Conservation (phyloP, 2,888 invertebrate genomes). For the Silvanus unidentatus region DNA sequence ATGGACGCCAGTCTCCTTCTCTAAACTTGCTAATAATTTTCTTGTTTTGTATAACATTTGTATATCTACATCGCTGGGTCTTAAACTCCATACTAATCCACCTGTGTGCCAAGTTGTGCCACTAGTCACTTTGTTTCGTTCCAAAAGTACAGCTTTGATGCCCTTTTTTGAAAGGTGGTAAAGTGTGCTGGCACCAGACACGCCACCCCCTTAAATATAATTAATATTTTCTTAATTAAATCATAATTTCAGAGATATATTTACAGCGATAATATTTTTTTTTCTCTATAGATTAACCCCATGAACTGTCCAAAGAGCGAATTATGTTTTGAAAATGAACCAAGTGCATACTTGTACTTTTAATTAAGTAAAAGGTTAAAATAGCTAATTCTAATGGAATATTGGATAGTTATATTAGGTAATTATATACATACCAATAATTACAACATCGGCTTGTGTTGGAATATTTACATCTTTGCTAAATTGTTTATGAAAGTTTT, state of each 20-base stretch:
- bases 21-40: conserved; percentile 61
- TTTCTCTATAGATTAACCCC: too few relatives aligned
- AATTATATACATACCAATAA: conserved; percentile 25
- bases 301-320: too few relatives aligned
- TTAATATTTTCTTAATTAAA: too few relatives aligned
- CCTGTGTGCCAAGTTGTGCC: conserved; percentile 32
- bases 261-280: too few relatives aligned
- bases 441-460: conserved; percentile 27
- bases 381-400: too few relatives aligned
- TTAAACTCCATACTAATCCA: conserved; percentile 48
- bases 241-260: too few relatives aligned
- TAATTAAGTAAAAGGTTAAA: too few relatives aligned
- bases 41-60: conserved; percentile 67
- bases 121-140: conserved; percentile 26
- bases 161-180: conserved; percentile 29
- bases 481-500: conserved; percentile 11
- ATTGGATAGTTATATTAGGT: too few relatives aligned
- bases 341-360: too few relatives aligned
- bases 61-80: conserved; percentile 83
- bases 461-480: conserved; percentile 22
- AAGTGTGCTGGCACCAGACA: conserved; percentile 27
- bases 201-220: conserved; percentile 26
- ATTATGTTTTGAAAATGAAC: neutral
- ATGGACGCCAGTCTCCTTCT: conserved; percentile 72
- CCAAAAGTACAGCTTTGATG: conserved; percentile 26